phyloP scores from a whole-genome alignment of 2,113 vertebrate genomes.

The Odontesthes bonariensis region DNA sequence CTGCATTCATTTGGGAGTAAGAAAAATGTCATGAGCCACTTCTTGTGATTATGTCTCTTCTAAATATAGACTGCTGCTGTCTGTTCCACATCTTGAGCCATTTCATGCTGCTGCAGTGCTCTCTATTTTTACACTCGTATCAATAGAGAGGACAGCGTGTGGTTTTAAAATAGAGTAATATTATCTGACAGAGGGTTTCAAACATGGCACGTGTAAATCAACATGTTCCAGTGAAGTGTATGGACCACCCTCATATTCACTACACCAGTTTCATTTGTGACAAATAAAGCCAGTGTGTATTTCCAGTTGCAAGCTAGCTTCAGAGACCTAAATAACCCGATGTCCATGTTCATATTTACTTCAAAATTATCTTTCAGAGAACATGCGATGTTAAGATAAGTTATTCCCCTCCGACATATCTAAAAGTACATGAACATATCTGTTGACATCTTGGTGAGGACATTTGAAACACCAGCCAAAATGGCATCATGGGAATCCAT shows the following conservation, averaged over 20 bases:
- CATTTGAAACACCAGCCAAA: not conserved
- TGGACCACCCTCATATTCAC: no score
- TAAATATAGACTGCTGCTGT: conserved; percentile 71
- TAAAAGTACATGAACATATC: not conserved
- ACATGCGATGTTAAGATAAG: not conserved
- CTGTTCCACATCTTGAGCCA: conserved; percentile 65
- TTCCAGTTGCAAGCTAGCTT: conserved; percentile 7
- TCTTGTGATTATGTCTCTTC: conserved; percentile 62
- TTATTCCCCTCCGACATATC: not conserved
- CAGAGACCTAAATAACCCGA: conserved; percentile 3
- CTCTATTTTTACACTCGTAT: conserved; percentile 78
- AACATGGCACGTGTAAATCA: conserved; percentile 32
- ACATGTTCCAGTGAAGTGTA: no score
- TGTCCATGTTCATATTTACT: conserved; percentile 14
- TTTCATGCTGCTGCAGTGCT: conserved; percentile 45
- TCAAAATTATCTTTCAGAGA: conserved; percentile 8
- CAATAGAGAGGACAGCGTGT: conserved; percentile 49
- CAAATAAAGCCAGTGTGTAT: conserved; percentile 35
- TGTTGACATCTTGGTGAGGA: not conserved
- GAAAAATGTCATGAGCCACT: conserved; percentile 67
- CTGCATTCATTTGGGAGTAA: conserved; percentile 54
- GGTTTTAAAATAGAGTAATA: conserved; percentile 68
- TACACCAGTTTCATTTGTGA: conserved; percentile 34
- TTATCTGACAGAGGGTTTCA: conserved; percentile 56
- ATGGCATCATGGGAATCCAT: conserved; percentile 19